A percentile compares a stretch with the other conserved stretches of the same genome.
These are phyloP conservation scores for Glaucomys volans DNA, from an alignment of 2,113 vertebrate genomes.

Conservation along the genomic window DNA sequence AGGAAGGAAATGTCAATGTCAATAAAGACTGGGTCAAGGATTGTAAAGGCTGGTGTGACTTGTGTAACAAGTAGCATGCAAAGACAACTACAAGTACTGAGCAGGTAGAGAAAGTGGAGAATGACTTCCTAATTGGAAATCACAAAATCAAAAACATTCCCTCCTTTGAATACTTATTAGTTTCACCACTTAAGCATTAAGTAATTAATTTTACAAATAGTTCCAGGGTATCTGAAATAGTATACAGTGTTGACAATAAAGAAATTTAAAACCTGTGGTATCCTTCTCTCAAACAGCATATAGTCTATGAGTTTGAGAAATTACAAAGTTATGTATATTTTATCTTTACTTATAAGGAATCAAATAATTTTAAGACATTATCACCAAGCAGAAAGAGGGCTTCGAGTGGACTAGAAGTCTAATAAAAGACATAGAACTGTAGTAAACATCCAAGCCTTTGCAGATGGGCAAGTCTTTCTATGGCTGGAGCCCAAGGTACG, in stretches of 20 bases:
- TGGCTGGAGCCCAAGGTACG: neutral
- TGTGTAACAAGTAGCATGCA: neutral
- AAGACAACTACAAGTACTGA: neutral
- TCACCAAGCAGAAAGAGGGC: neutral
- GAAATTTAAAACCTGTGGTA: neutral
- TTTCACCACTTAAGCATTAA: neutral
- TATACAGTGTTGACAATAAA: neutral
- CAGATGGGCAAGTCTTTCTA: neutral
- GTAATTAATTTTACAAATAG: neutral
- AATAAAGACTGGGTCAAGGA: neutral
- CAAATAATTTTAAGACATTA: neutral
- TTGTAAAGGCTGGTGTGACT: neutral
- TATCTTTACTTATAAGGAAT: neutral
- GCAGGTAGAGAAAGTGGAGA: neutral
- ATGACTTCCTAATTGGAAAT: neutral
- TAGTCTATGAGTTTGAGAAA: neutral
- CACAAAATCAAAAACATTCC: neutral
- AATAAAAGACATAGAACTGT: neutral
- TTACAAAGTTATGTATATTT: neutral
- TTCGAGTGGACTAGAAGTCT: neutral
- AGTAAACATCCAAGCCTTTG: neutral
- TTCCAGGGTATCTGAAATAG: slow-evolving; percentile 4
- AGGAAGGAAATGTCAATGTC: neutral
- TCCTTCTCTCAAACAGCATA: neutral
- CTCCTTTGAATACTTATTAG: neutral